Evolutionary conservation across 2,113 vertebrate genomes (phyloP), one percentile per base, ranked within the genome.

Genomic region (Globicephala melas): DNA sequence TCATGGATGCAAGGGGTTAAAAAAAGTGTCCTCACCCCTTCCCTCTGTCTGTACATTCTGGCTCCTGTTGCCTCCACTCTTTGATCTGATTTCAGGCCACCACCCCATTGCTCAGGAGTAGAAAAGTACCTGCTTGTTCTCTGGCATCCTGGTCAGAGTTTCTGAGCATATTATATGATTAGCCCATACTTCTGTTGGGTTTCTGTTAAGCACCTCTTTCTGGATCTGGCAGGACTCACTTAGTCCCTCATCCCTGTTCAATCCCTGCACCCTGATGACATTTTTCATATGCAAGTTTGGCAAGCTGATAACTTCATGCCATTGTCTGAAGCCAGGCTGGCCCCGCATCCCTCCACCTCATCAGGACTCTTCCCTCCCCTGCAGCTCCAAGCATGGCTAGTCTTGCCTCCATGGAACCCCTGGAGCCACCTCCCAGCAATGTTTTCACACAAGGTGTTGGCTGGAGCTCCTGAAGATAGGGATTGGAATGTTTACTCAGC

Each of bases 261-360:
- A 5, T 44, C 20, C 41, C 26, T 23, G 23, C 31, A 28, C 6
- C 44, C 26, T 18, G 14, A 36, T 20, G 80, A n/a, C 31, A 0
- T 18, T 25, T 68, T n/a, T 26, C 62, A 70, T 20, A 17, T 33
- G 71, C 44, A 83, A 4, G 5, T 41, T 15, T 25, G 31, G 53
- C 85, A 58, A 44, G 0, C 6, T 38, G 14, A 1, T 55, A 6
- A 4, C 65, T 4, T 85, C 17, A 11, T 1, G 1, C 53, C 36
- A 2, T 2, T 1, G 3, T 36, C 87, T 58, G 55, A 84, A 44
- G 62, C 65, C 33, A 33, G 6, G 55, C 10, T 10, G 44, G 11
- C 47, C 28, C 18, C 1, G 0, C 1, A 0, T 28, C 14, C 26
- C 1, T 38, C 70, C 41, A 63, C 26, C 21, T 21, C 6, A 0